A percentile compares a stretch with the other conserved stretches of the same genome.
phyloP scores from a whole-genome alignment of 1,140 invertebrate genomes.

The Drosophila cardini region DNA sequence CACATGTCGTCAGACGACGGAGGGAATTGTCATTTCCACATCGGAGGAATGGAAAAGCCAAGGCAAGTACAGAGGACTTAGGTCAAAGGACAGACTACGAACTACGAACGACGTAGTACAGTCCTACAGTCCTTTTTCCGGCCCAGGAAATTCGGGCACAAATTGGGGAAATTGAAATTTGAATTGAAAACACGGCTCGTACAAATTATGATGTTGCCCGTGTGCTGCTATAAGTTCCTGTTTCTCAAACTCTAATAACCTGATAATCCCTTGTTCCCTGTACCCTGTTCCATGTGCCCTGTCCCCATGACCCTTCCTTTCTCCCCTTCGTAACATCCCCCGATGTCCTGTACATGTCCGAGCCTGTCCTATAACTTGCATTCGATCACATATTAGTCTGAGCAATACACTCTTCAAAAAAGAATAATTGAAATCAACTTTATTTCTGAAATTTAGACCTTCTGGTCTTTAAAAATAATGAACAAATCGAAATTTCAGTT shows the following conservation, averaged over 20 bases:
- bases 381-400: slow-evolving; percentile 37
- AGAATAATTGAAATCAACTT: too few relatives aligned
- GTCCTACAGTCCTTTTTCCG: slow-evolving; percentile 5
- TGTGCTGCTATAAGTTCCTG: slow-evolving; percentile 1
- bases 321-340: too few relatives aligned
- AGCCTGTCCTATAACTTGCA: not conserved
- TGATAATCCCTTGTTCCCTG: not conserved
- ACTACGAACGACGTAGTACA: too few relatives aligned
- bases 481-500: too few relatives aligned
- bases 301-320: too few relatives aligned
- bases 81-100: too few relatives aligned
- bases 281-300: too few relatives aligned
- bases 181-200: slow-evolving; percentile 67
- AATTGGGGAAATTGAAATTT: slow-evolving; percentile 77
- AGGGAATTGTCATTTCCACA: slow-evolving; percentile 1
- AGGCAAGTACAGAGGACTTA: too few relatives aligned
- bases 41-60: not conserved
- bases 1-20: slow-evolving; percentile 47
- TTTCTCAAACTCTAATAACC: not conserved
- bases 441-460: too few relatives aligned
- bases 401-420: not conserved
- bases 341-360: not conserved
- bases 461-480: too few relatives aligned
- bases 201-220: slow-evolving; percentile 43
- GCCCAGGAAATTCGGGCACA: slow-evolving; percentile 66